Percentiles rank a stretch among this genome's conserved stretches.
phyloP scores from a whole-genome alignment of 2,888 invertebrate species.

The Unio delphinus region DNA sequence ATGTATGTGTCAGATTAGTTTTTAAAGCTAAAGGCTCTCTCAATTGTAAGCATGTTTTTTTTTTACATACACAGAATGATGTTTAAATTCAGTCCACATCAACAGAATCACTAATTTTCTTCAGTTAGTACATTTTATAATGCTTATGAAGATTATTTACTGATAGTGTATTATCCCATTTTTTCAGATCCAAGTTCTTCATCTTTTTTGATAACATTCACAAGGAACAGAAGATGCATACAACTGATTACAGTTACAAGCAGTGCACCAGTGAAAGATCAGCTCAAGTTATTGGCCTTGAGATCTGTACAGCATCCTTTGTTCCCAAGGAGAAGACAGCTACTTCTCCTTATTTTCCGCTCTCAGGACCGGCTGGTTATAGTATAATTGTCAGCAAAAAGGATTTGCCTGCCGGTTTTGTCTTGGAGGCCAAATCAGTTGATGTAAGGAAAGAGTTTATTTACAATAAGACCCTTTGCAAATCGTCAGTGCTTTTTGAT shows the following conservation, averaged over 20 bases:
- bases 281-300: conserved; percentile 85
- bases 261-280: conserved; percentile 5
- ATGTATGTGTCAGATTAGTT: no score
- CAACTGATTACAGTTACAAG: conserved; percentile 70
- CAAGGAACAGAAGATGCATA: conserved; percentile 79
- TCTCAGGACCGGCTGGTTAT: conserved; percentile 61
- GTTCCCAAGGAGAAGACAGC: conserved; percentile 77
- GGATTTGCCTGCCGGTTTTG: conserved; percentile 63
- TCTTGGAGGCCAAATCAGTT: conserved; percentile 56
- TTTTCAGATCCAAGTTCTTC: conserved; percentile 62
- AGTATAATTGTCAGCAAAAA: conserved; percentile 55
- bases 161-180: background rate
- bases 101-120: background rate
- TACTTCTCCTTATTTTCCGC: conserved; percentile 71
- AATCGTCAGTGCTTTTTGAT: no score
- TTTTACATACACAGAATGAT: no score
- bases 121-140: background rate
- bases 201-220: conserved; percentile 73
- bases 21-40: no score
- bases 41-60: no score
- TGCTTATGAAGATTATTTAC: background rate
- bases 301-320: conserved; percentile 84
- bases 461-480: background rate
- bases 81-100: background rate
- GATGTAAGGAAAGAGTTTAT: conserved; percentile 30